phyloP scores from a whole-genome alignment of 2,113 vertebrate species.

The Rhagologus leucostigma region DNA sequence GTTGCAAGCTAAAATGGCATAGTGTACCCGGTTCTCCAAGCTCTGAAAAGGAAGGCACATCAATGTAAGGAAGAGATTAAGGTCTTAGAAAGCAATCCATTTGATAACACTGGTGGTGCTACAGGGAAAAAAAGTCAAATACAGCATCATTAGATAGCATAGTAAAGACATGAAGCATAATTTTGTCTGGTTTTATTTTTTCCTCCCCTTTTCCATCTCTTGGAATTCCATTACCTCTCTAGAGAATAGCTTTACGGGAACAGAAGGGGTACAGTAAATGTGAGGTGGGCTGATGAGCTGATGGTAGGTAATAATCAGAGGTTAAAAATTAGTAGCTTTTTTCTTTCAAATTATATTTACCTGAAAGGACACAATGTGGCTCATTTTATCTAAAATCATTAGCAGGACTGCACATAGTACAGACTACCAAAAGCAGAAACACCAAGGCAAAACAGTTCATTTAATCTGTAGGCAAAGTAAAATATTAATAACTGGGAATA shows the following conservation, averaged over 20 bases:
- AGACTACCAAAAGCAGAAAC: background rate
- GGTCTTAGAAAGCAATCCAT: background rate
- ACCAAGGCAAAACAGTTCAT: background rate
- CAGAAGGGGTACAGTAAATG: background rate
- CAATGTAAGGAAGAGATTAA: background rate
- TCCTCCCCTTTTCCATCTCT: accelerated
- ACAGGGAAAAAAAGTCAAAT: background rate
- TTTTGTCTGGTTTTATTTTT: background rate
- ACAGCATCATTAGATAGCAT: background rate
- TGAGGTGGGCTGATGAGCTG: background rate
- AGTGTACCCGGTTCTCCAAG: background rate
- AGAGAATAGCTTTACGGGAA: background rate
- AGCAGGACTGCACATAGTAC: background rate
- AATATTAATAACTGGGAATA: background rate
- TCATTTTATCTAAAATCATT: background rate
- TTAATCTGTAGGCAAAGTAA: background rate
- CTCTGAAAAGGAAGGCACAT: background rate
- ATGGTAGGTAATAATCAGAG: background rate
- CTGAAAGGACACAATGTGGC: background rate
- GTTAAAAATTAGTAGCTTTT: background rate
- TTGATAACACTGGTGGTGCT: background rate
- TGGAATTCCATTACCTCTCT: background rate
- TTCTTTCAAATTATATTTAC: slow-evolving; percentile 11
- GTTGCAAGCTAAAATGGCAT: background rate
- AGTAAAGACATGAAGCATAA: background rate